Conservation (phyloP, 2,113 vertebrate species). For the Python bivittatus region DNA sequence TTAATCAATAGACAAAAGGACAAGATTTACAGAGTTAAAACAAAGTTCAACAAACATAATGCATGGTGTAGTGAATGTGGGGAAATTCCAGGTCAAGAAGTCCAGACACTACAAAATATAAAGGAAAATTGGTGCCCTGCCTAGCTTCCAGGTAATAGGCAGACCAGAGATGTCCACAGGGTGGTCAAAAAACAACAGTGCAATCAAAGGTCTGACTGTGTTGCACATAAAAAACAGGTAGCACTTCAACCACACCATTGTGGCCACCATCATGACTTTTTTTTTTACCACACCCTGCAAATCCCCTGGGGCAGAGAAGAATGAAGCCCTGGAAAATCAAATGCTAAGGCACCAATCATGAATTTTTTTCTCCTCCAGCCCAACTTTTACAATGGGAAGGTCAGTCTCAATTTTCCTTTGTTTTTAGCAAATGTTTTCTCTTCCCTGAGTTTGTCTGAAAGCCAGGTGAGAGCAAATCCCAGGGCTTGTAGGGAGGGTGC, state of each 20-base stretch:
- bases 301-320: background rate
- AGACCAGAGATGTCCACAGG: background rate
- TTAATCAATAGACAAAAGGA: background rate
- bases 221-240: background rate
- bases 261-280: background rate
- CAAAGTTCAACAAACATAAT: background rate
- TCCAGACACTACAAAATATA: background rate
- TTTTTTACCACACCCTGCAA: background rate
- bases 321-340: background rate
- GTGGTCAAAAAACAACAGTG: background rate
- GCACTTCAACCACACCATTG: background rate
- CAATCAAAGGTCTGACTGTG: background rate
- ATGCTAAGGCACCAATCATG: background rate
- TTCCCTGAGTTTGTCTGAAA: background rate
- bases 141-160: background rate
- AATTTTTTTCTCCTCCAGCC: background rate
- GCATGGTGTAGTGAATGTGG: background rate
- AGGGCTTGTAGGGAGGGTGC: background rate
- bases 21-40: background rate
- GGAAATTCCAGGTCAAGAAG: background rate
- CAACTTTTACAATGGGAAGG: background rate
- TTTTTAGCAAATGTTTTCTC: background rate
- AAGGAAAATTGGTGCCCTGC: background rate
- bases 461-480: background rate
- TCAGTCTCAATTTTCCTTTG: background rate